Percentiles rank a stretch among this genome's conserved stretches.
Conservation (phyloP, 2,888 invertebrate genomes). For the Geotrupes spiniger region DNA sequence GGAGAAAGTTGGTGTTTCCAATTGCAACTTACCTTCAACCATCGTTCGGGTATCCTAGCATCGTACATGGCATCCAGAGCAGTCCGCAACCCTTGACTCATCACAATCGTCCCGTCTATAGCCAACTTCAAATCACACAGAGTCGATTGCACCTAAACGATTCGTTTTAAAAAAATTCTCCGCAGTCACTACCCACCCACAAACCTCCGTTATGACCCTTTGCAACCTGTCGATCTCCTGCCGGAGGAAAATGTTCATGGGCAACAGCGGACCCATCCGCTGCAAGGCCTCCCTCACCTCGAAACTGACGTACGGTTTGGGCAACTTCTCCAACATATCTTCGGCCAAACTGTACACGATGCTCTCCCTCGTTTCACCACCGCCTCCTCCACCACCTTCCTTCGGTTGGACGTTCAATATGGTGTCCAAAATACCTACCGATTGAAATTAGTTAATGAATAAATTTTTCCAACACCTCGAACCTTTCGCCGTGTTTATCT, state of each 20-base stretch:
- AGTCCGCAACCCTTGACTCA: conserved; percentile 86
- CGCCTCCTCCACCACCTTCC: conserved; percentile 79
- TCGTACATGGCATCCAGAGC: conserved; percentile 96
- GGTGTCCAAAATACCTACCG: conserved; percentile 82
- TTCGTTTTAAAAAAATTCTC: conserved; percentile 33
- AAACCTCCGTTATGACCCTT: conserved; percentile 68
- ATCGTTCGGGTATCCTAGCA: conserved; percentile 86
- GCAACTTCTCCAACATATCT: conserved; percentile 86
- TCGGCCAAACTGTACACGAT: conserved; percentile 89
- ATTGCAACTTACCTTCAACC: conserved; percentile 76
- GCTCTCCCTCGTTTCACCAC: conserved; percentile 88
- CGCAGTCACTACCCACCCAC: conserved; percentile 29
- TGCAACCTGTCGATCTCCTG: conserved; percentile 83
- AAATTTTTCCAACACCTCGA: no score
- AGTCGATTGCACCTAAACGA: conserved; percentile 65
- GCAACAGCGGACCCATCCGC: conserved; percentile 88
- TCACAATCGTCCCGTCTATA: conserved; percentile 95
- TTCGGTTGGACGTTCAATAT: conserved; percentile 97
- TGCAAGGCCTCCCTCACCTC: conserved; percentile 87
- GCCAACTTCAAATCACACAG: conserved; percentile 88
- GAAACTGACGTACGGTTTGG: conserved; percentile 81
- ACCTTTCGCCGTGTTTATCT: conserved; percentile 93
- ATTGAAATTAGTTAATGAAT: no score
- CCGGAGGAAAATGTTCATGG: conserved; percentile 93
- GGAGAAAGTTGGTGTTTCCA: no score